These are phyloP conservation scores for Phenganax subtilis DNA, from an alignment of 92 coral and sea anemone genomes.

Conservation along the genomic window DNA sequence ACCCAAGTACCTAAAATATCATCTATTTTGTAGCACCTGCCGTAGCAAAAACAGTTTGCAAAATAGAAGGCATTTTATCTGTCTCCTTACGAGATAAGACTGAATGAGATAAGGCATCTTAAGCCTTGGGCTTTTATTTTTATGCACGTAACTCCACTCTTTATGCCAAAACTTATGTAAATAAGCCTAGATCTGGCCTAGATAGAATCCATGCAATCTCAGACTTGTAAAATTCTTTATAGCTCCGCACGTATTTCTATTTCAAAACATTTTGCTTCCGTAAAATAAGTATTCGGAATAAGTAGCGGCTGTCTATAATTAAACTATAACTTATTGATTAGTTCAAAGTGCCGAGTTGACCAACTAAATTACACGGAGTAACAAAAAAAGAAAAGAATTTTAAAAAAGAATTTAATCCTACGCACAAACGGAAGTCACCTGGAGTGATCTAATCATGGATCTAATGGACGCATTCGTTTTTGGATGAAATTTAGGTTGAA, in stretches of 20 bases:
- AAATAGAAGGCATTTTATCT: background rate
- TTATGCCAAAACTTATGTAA: too few species aligned
- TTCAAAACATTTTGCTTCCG: background rate
- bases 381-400: conserved; percentile 8
- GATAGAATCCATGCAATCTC: too few species aligned
- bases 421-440: background rate
- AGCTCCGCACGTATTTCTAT: too few species aligned
- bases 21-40: conserved; percentile 1
- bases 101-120: background rate
- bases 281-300: background rate
- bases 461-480: conserved; percentile 4
- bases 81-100: background rate
- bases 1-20: background rate
- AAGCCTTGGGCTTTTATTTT: too few species aligned
- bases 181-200: too few species aligned
- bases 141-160: too few species aligned
- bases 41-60: background rate
- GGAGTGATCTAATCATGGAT: background rate
- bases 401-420: background rate
- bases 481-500: background rate
- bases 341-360: conserved; percentile 11
- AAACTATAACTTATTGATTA: conserved; percentile 1
- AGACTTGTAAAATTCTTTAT: too few species aligned
- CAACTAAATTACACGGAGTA: background rate
- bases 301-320: conserved; percentile 3